Conservation (phyloP, 2,113 vertebrate genomes). For the Anser brachyrhynchus region DNA sequence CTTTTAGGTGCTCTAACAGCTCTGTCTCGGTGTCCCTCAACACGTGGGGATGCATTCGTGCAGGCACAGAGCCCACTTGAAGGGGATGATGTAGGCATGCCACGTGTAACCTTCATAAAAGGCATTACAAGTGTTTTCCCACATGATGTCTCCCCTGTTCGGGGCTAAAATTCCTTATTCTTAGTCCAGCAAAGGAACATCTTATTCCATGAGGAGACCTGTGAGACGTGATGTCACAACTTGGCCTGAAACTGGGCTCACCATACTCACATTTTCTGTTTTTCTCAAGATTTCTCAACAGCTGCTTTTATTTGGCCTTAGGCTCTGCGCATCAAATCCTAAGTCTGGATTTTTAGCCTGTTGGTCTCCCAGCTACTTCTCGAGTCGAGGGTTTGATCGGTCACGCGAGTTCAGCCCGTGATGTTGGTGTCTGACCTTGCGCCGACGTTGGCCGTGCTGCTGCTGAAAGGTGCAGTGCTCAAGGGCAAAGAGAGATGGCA, state of each 20-base stretch:
- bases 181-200: neutral
- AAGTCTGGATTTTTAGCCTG: neutral
- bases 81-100: neutral
- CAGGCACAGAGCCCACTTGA: neutral
- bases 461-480: neutral
- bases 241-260: neutral
- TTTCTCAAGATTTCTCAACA: neutral
- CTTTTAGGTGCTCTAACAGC: neutral
- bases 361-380: neutral
- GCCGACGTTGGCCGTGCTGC: neutral
- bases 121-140: neutral
- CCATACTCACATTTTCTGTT: neutral
- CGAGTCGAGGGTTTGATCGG: neutral
- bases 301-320: neutral
- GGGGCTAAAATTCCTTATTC: neutral
- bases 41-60: fast-evolving
- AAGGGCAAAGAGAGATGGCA: neutral
- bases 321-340: neutral
- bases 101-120: neutral
- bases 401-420: fast-evolving
- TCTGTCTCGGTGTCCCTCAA: neutral
- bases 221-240: neutral
- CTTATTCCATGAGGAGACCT: neutral
- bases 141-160: neutral
- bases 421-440: fast-evolving